A percentile compares a stretch with the other conserved stretches of the same genome.
phyloP scores from a whole-genome alignment of 1,140 invertebrate genomes.

The Pantala flavescens region DNA sequence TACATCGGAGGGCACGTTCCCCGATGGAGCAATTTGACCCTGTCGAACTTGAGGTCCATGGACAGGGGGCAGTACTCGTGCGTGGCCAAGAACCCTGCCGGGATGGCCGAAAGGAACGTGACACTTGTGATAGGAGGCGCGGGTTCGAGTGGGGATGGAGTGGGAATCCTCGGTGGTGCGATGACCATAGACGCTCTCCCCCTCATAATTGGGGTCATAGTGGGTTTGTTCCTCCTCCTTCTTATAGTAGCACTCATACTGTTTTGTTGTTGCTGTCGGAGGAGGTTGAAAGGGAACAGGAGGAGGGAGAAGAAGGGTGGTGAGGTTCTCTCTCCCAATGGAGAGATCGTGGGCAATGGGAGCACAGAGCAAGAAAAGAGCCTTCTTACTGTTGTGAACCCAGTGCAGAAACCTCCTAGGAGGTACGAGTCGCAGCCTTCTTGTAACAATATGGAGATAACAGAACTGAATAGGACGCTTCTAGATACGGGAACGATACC shows the following conservation, averaged over 20 bases:
- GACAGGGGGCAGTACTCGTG: slow-evolving; percentile 86
- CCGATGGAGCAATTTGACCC: slow-evolving; percentile 66
- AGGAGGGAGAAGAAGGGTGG: not conserved
- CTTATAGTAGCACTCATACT: slow-evolving; percentile 49
- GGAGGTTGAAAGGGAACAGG: slow-evolving; percentile 36
- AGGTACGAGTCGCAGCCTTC: slow-evolving; percentile 53
- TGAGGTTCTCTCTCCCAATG: slow-evolving; percentile 25
- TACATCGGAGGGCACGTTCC: slow-evolving; percentile 34
- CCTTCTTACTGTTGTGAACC: slow-evolving; percentile 67
- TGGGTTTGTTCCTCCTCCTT: slow-evolving; percentile 35
- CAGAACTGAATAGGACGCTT: slow-evolving; percentile 63
- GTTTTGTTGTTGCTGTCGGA: slow-evolving; percentile 55
- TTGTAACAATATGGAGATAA: slow-evolving; percentile 60
- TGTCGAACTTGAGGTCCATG: slow-evolving; percentile 51
- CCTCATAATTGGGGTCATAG: slow-evolving; percentile 34
- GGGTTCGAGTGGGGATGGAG: slow-evolving; percentile 13
- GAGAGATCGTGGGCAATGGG: slow-evolving; percentile 37
- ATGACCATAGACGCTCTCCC: slow-evolving; percentile 33
- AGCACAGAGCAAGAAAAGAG: slow-evolving; percentile 67
- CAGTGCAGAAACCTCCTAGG: slow-evolving; percentile 64
- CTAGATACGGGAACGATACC: slow-evolving; percentile 32
- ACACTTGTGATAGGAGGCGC: slow-evolving; percentile 46
- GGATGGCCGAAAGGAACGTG: slow-evolving; percentile 62
- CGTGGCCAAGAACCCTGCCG: slow-evolving; percentile 72
- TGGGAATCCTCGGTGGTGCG: slow-evolving; percentile 20